Evolutionary conservation across 2,888 invertebrate species (phyloP), one percentile per base, ranked within the genome.

Genomic region (Xylota sylvarum): DNA sequence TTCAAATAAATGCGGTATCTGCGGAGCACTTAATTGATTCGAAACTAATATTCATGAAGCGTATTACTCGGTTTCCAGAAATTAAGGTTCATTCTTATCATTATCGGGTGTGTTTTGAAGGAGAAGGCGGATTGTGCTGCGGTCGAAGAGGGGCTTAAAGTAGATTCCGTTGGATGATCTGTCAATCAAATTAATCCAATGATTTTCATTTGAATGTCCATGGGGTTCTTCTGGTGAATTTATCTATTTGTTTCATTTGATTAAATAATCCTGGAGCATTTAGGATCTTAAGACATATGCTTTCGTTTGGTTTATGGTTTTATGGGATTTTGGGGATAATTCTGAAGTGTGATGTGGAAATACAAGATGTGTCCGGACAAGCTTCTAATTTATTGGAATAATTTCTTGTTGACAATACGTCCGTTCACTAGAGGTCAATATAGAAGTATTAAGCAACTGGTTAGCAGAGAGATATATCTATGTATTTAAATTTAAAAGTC

Each of bases 181-280:
- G 48, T 48, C 64, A 65, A 4, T 48, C 64, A 35, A 30, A 65
- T 12, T 48, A 48, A 65, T 65, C 43, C 27, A 27, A 62, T 14
- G 40, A 37, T 14, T 14, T 58, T 37, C 35, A 35, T n/a, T n/a
- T 43, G 6, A 43, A 14, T 62, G 30, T 32, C 32, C 19, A 48
- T 48, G n/a, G 30, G 43, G 17, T 37, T 7, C 27, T 9, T 64
- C 12, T 40, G 62, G 9, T 62, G 14, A 43, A 62, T 62, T 43
- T 62, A 43, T 58, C 52, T 19, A 10, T 62, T 23, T 37, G 17
- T 19, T 60, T 62, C 43, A 62, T 40, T 62, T 62, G 62, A 62
- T 43, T 62, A 23, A 43, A 27, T 62, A 62, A 62, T 46, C 62
- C 43, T 43, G 2, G 0, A 23, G n/a, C 58, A 12, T 23, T 23